Conservation (phyloP, 2,888 invertebrate species). For the Leptinotarsa peninsularis region DNA sequence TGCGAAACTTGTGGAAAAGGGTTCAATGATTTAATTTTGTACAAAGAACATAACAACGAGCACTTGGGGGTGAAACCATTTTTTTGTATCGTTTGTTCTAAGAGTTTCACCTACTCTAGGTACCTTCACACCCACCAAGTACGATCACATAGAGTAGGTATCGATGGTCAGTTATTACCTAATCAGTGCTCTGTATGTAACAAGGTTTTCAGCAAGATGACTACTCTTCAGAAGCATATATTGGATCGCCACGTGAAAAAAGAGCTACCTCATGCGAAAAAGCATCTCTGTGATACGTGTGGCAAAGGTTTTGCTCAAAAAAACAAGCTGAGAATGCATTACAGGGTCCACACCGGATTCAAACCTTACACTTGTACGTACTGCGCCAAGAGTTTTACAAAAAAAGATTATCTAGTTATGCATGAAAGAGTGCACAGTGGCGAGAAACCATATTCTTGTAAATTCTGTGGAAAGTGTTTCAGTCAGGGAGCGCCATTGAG, state of each 20-base stretch:
- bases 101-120: slow-evolving; percentile 68
- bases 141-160: slow-evolving; percentile 60
- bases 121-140: slow-evolving; percentile 58
- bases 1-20: slow-evolving; percentile 70
- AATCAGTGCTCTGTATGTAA: slow-evolving; percentile 60
- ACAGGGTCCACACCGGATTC: slow-evolving; percentile 66
- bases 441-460: slow-evolving; percentile 60
- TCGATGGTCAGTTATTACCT: slow-evolving; percentile 64
- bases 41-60: slow-evolving; percentile 70
- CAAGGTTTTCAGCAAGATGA: slow-evolving; percentile 58
- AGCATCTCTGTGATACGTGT: slow-evolving; percentile 60
- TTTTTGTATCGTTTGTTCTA: slow-evolving; percentile 69
- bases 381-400: slow-evolving; percentile 69
- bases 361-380: slow-evolving; percentile 64
- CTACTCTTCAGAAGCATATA: slow-evolving; percentile 66
- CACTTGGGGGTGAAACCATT: slow-evolving; percentile 69
- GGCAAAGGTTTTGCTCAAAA: slow-evolving; percentile 60
- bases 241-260: slow-evolving; percentile 57
- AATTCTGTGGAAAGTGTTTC: slow-evolving; percentile 61
- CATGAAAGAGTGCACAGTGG: slow-evolving; percentile 61
- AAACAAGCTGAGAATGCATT: slow-evolving; percentile 58
- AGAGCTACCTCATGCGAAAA: slow-evolving; percentile 55
- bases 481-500: slow-evolving; percentile 57
- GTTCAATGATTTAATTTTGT: slow-evolving; percentile 69
- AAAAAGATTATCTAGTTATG: slow-evolving; percentile 56